phyloP scores from a whole-genome alignment of 1,140 invertebrate species.

The Meloidogyne chitwoodi region DNA sequence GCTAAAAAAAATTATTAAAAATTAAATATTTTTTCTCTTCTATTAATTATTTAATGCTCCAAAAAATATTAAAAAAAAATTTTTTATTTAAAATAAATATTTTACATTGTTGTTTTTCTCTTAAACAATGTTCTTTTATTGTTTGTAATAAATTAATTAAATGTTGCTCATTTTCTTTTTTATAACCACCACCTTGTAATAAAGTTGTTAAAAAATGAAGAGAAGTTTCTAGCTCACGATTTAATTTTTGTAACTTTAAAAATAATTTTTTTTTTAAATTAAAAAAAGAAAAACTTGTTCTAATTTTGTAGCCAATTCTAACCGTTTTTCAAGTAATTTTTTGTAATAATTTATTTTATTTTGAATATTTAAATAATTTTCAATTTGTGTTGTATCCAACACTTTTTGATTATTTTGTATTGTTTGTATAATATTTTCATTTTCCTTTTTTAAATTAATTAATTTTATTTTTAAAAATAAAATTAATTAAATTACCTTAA shows the following conservation, averaged over 20 bases:
- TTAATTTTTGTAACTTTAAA: conserved; percentile 43
- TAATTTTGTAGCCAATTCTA: conserved; percentile 20
- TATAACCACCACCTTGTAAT: conserved; percentile 34
- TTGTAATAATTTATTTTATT: not conserved
- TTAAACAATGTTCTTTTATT: conserved; percentile 43
- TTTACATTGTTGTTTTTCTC: conserved; percentile 38
- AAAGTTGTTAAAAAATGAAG: conserved; percentile 42
- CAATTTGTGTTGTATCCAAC: conserved; percentile 3
- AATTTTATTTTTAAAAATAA: not conserved
- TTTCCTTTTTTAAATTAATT: conserved; percentile 16
- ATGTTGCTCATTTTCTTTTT: conserved; percentile 32
- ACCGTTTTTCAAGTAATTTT: not conserved
- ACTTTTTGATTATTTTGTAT: conserved; percentile 40
- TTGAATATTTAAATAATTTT: not conserved
- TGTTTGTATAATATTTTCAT: conserved; percentile 7
- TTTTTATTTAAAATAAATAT: conserved; percentile 29
- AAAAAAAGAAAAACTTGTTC: conserved; percentile 13
- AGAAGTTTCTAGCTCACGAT: conserved; percentile 45
- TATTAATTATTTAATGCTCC: no score
- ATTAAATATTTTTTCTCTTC: no score
- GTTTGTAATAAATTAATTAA: conserved; percentile 52
- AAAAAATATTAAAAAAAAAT: no score
- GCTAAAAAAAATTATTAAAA: not conserved
- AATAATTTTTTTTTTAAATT: not conserved
- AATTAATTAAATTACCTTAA: conserved; percentile 19